phyloP scores from a whole-genome alignment of 2,113 vertebrate species.

The Hippolais icterina region DNA sequence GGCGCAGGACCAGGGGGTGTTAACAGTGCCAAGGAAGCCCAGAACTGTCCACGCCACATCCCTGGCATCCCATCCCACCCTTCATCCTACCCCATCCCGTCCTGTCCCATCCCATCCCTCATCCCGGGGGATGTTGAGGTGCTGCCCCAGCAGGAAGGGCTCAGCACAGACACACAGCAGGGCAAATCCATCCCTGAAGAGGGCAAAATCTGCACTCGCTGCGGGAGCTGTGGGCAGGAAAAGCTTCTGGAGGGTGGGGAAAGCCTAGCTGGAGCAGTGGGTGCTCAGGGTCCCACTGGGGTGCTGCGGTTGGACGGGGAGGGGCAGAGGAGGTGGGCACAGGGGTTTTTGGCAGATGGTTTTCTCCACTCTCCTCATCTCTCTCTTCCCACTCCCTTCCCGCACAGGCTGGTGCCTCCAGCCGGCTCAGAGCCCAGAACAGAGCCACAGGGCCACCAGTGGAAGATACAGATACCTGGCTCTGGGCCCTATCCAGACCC shows the following conservation, averaged over 20 bases:
- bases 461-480: too few species aligned
- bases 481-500: accelerated
- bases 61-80: neutral
- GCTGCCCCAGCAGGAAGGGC: neutral
- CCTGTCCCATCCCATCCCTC: neutral
- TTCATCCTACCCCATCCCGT: neutral
- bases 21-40: neutral
- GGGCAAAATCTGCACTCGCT: accelerated
- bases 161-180: accelerated
- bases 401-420: accelerated
- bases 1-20: neutral
- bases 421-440: accelerated
- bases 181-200: neutral
- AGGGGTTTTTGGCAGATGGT: accelerated
- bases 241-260: neutral
- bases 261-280: neutral
- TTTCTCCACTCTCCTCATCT: neutral
- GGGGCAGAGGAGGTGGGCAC: accelerated
- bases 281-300: neutral
- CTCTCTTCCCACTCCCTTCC: neutral
- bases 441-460: neutral
- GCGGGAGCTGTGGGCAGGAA: neutral
- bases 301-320: neutral
- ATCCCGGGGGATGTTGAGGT: accelerated
- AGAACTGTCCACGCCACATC: accelerated